Evolutionary conservation across 2,888 invertebrate species (phyloP).

Genomic region (Bembecia ichneumoniformis): DNA sequence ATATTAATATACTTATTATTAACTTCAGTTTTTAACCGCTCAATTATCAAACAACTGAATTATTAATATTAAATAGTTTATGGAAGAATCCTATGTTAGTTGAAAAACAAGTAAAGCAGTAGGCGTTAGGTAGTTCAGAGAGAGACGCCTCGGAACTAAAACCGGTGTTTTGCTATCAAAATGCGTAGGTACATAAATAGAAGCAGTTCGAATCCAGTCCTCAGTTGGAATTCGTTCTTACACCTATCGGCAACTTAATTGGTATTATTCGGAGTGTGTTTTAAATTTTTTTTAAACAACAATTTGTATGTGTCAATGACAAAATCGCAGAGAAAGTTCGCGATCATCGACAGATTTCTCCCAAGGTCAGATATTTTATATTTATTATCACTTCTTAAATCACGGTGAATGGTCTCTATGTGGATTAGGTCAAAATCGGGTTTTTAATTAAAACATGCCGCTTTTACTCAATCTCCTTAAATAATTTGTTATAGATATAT

Average conservation of each 20-base stretch:
- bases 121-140: too few relatives aligned
- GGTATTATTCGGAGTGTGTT: constrained; percentile 41
- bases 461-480: too few relatives aligned
- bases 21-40: too few relatives aligned
- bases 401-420: too few relatives aligned
- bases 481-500: too few relatives aligned
- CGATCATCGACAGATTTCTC: constrained; percentile 69
- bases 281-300: constrained; percentile 32
- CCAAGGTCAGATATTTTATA: constrained; percentile 48
- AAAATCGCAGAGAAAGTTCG: constrained; percentile 67
- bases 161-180: constrained; percentile 21
- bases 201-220: constrained; percentile 14
- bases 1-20: too few relatives aligned
- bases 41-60: too few relatives aligned
- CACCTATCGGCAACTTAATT: constrained; percentile 42
- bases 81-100: too few relatives aligned
- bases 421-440: too few relatives aligned
- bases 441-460: too few relatives aligned
- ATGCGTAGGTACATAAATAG: constrained; percentile 31
- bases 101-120: too few relatives aligned
- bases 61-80: too few relatives aligned
- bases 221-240: constrained; percentile 34
- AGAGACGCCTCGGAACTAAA: constrained; percentile 5
- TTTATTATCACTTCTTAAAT: background rate
- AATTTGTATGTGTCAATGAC: constrained; percentile 70